Conservation (phyloP, 2,888 invertebrate species). For the Rhynchonema sp. region DNA sequence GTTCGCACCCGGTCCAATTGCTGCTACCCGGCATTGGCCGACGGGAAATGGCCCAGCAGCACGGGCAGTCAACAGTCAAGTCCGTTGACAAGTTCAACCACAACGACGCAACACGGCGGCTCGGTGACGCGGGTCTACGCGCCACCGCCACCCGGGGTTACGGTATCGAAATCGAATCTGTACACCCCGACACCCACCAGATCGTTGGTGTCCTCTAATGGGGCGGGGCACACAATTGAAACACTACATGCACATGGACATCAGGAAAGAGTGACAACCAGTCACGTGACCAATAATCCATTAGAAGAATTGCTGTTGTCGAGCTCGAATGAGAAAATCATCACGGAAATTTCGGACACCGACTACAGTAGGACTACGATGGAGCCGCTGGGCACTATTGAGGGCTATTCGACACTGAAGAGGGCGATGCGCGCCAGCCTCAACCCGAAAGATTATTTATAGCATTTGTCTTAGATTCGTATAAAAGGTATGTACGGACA, state of each 20-base stretch:
- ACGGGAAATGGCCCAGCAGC: not conserved
- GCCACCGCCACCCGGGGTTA: not conserved
- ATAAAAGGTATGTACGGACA: too few relatives aligned
- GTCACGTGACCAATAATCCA: conserved; percentile 1
- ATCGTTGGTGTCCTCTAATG: conserved; percentile 2
- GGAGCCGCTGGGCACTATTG: conserved; percentile 1
- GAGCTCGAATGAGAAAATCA: not conserved
- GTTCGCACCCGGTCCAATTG: not conserved
- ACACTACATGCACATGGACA: not conserved
- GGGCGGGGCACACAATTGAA: too few relatives aligned
- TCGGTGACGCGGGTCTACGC: not conserved
- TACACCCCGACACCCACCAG: conserved; percentile 7
- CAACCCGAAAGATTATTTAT: conserved; percentile 5
- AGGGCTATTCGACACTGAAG: conserved; percentile 5
- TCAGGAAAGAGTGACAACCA: not conserved
- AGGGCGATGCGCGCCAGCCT: conserved; percentile 7
- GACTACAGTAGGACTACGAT: not conserved
- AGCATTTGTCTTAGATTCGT: not conserved
- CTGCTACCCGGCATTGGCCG: not conserved
- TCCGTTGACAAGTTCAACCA: not conserved
- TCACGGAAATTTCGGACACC: not conserved
- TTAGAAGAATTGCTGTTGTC: not conserved
- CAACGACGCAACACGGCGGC: not conserved
- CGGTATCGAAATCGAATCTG: conserved; percentile 1
- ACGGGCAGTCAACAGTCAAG: not conserved